Evolutionary conservation across 1,140 invertebrate species (phyloP).

Genomic region (Drosophila hydei): DNA sequence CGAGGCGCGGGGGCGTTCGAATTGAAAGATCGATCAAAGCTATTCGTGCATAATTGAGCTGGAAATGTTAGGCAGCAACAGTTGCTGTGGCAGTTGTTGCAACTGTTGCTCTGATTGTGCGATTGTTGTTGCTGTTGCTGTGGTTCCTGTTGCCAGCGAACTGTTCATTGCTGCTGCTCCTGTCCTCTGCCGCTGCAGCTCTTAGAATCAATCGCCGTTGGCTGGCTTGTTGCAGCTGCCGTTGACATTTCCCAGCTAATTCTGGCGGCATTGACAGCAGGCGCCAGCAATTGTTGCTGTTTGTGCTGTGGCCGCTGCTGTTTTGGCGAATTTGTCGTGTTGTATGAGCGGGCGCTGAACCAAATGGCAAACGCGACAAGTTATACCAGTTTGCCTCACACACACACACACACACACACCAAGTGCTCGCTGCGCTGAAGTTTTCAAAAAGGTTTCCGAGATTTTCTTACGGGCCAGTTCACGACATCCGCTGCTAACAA

Average conservation of each 20-base stretch:
- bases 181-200: not conserved
- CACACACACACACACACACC: not conserved
- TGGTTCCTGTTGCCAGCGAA: not conserved
- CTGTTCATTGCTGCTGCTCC: slow-evolving; percentile 2
- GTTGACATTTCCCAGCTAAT: slow-evolving; percentile 39
- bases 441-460: slow-evolving; percentile 67
- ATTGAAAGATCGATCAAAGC: slow-evolving; percentile 7
- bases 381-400: slow-evolving; percentile 62
- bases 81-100: not conserved
- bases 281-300: slow-evolving; percentile 33
- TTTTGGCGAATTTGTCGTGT: slow-evolving; percentile 43
- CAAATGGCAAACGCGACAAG: slow-evolving; percentile 75
- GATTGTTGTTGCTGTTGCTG: not conserved
- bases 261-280: slow-evolving; percentile 46
- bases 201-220: not conserved
- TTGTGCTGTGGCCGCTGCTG: slow-evolving; percentile 11
- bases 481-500: slow-evolving; percentile 32
- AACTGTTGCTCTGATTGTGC: not conserved
- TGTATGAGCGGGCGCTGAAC: slow-evolving; percentile 74
- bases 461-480: slow-evolving; percentile 56
- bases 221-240: not conserved
- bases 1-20: slow-evolving; percentile 1
- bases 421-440: slow-evolving; percentile 28
- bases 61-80: slow-evolving; percentile 9
- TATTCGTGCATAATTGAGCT: slow-evolving; percentile 19